phyloP scores from a whole-genome alignment of 2,797 vertebrate species.

The Anguilla pacifica region DNA sequence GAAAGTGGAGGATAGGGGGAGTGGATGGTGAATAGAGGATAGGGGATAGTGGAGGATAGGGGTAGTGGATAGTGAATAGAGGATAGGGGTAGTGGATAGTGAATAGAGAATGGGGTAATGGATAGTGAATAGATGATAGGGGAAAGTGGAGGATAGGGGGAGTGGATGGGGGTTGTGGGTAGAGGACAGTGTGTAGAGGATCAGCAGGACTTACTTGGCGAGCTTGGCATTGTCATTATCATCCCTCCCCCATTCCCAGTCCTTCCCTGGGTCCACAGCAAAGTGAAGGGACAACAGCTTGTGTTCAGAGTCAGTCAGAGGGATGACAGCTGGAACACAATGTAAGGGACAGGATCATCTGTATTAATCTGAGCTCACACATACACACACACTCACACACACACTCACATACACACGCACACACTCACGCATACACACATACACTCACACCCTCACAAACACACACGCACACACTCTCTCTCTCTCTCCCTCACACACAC shows the following conservation, averaged over 20 bases:
- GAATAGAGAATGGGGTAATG: too few relatives aligned
- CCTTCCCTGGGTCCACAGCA: slow-evolving; percentile 93
- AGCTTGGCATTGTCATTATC: slow-evolving; percentile 93
- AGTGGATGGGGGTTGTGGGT: background rate
- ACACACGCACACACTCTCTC: too few relatives aligned
- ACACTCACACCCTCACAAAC: background rate
- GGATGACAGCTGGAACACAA: slow-evolving; percentile 89
- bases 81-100: background rate
- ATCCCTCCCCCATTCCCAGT: slow-evolving; percentile 97
- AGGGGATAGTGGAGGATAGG: background rate
- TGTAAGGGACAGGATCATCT: background rate
- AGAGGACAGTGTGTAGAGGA: background rate
- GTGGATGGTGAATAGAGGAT: background rate
- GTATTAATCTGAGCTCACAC: background rate
- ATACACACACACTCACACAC: background rate
- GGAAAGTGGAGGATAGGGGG: background rate
- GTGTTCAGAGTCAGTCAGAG: slow-evolving; percentile 97
- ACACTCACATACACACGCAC: background rate
- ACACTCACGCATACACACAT: background rate
- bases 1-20: background rate
- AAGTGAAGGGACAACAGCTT: slow-evolving; percentile 97
- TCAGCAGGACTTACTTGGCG: slow-evolving; percentile 84
- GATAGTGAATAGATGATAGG: background rate
- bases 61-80: background rate
- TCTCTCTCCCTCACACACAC: too few relatives aligned